Percentiles rank a stretch among this genome's conserved stretches.
These are phyloP conservation scores for Zaprionus kolodkinae DNA, from an alignment of 1,140 invertebrate genomes.

Conservation along the genomic window DNA sequence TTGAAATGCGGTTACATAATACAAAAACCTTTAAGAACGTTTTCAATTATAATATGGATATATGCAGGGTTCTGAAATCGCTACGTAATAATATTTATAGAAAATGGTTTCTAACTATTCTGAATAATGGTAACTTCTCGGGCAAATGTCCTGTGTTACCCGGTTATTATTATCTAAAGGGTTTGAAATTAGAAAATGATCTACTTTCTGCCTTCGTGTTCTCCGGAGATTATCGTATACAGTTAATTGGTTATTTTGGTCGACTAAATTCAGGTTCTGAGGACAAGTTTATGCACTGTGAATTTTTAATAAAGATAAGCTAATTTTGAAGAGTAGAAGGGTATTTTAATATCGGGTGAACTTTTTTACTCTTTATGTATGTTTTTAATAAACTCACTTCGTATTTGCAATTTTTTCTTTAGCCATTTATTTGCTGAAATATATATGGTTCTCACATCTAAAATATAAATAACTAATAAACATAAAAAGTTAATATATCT, in stretches of 20 bases:
- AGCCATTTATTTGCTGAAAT: no score
- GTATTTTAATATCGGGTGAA: no score
- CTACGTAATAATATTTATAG: constrained; percentile 50
- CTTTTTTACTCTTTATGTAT: no score
- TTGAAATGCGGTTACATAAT: constrained; percentile 46
- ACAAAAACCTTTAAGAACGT: constrained; percentile 46
- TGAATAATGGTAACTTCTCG: constrained; percentile 51
- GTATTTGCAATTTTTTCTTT: no score
- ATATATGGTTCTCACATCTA: no score
- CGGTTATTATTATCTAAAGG: constrained; percentile 49
- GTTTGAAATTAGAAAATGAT: constrained; percentile 29
- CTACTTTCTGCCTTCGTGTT: constrained; percentile 53
- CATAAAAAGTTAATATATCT: no score
- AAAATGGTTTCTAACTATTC: constrained; percentile 43
- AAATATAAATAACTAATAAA: background rate
- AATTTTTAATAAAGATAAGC: constrained; percentile 13
- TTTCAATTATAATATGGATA: constrained; percentile 48
- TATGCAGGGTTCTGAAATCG: constrained; percentile 44
- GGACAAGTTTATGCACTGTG: constrained; percentile 30
- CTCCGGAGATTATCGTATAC: constrained; percentile 51
- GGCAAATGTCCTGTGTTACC: constrained; percentile 45
- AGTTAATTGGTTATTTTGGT: constrained; percentile 28
- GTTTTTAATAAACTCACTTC: no score
- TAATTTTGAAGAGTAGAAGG: background rate
- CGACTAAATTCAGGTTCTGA: constrained; percentile 20